These are phyloP conservation scores for Eubasilissa splendida DNA, from an alignment of 2,888 invertebrate species.

Conservation along the genomic window DNA sequence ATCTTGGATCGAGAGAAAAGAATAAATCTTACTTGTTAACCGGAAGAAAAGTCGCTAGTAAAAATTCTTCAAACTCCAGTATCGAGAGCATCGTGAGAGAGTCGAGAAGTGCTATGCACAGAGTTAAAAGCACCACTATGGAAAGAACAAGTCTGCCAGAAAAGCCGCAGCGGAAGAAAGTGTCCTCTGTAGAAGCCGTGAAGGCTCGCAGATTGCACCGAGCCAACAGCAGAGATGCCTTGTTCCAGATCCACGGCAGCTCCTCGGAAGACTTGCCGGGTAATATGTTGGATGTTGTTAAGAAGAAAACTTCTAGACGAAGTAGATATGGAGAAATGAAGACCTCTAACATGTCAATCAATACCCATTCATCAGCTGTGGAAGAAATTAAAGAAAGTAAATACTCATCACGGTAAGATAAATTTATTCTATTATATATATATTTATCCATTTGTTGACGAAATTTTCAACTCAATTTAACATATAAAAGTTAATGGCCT, in stretches of 20 bases:
- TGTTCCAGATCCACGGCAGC: slow-evolving; percentile 68
- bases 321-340: slow-evolving; percentile 43
- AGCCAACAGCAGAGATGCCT: slow-evolving; percentile 69
- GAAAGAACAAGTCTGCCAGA: slow-evolving; percentile 59
- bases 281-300: slow-evolving; percentile 57
- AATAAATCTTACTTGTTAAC: background rate
- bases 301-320: slow-evolving; percentile 50
- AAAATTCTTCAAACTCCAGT: slow-evolving; percentile 56
- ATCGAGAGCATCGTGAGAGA: slow-evolving; percentile 56
- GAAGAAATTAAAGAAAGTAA: slow-evolving; percentile 36
- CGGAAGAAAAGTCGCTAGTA: slow-evolving; percentile 29
- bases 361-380: slow-evolving; percentile 37
- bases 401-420: slow-evolving; percentile 23
- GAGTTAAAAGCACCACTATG: slow-evolving; percentile 39
- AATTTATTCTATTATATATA: background rate
- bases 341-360: slow-evolving; percentile 45
- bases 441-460: no score
- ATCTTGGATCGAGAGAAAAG: slow-evolving; percentile 39
- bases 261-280: slow-evolving; percentile 70
- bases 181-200: slow-evolving; percentile 61
- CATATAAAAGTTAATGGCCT: no score
- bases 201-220: slow-evolving; percentile 68
- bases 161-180: slow-evolving; percentile 59
- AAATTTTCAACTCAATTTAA: no score
- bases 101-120: slow-evolving; percentile 39